phyloP scores from a whole-genome alignment of 2,888 invertebrate species.

The Odontothrips loti region DNA sequence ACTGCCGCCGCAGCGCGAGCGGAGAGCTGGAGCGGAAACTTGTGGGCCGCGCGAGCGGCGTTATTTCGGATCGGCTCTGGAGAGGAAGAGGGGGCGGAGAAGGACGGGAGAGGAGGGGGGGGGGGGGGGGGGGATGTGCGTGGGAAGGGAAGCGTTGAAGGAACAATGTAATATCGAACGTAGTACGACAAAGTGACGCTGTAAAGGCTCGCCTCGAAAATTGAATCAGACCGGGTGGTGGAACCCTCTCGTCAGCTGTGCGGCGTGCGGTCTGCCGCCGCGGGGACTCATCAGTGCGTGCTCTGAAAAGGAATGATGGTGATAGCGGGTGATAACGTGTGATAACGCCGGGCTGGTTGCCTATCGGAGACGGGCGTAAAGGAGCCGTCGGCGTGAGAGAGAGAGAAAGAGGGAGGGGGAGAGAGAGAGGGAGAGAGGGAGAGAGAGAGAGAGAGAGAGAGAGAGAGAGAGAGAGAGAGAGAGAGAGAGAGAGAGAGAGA shows the following conservation, averaged over 20 bases:
- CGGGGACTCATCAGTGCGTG: not conserved
- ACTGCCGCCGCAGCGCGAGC: not conserved
- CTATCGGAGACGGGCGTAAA: too few species aligned
- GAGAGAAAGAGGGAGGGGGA: too few species aligned
- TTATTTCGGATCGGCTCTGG: constrained; percentile 1
- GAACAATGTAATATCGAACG: constrained; percentile 5
- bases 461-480: too few species aligned
- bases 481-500: too few species aligned
- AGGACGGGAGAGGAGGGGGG: too few species aligned
- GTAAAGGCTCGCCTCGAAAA: not conserved
- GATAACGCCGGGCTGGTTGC: too few species aligned
- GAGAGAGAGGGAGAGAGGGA: too few species aligned
- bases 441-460: too few species aligned
- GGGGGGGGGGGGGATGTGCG: not conserved
- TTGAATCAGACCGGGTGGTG: too few species aligned
- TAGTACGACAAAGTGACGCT: not conserved
- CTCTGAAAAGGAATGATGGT: too few species aligned
- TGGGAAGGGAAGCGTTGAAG: not conserved
- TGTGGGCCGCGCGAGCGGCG: constrained; percentile 9
- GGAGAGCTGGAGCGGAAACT: not conserved
- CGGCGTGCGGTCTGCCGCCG: not conserved
- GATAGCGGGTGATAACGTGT: too few species aligned
- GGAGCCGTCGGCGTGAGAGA: not conserved
- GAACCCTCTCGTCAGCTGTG: not conserved
- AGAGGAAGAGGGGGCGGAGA: not conserved